These are phyloP conservation scores for Cetonia aurata DNA, from an alignment of 2,888 invertebrate genomes.

Conservation along the genomic window DNA sequence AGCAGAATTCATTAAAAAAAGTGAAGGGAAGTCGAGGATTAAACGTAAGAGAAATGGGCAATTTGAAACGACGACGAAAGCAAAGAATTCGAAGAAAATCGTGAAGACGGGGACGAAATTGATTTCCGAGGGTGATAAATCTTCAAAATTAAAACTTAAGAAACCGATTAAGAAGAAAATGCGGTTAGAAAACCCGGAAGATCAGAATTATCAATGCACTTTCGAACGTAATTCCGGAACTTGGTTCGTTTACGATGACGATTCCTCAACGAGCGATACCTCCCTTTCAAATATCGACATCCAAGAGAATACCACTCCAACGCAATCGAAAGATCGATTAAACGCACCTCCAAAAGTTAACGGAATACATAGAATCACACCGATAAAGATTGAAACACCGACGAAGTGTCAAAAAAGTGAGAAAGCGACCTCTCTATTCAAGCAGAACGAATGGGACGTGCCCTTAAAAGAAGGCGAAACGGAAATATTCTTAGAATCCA, in stretches of 20 bases:
- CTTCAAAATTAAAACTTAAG: neutral
- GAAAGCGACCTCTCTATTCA: slow-evolving; percentile 15
- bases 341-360: slow-evolving; percentile 5
- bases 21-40: slow-evolving; percentile 40
- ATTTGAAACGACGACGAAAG: neutral
- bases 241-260: slow-evolving; percentile 58
- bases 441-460: slow-evolving; percentile 64
- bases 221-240: slow-evolving; percentile 62
- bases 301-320: neutral
- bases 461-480: slow-evolving; percentile 66
- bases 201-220: slow-evolving; percentile 54
- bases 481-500: slow-evolving; percentile 60
- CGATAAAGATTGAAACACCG: neutral
- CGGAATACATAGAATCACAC: slow-evolving; percentile 1
- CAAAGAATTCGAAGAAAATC: slow-evolving; percentile 10
- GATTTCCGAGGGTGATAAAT: slow-evolving; percentile 4
- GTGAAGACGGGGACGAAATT: neutral
- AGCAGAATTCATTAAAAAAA: slow-evolving; percentile 45
- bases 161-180: slow-evolving; percentile 22
- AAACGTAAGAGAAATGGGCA: slow-evolving; percentile 1
- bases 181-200: slow-evolving; percentile 35
- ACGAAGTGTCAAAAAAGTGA: neutral
- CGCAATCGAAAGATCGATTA: neutral
- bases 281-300: neutral
- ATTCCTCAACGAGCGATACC: slow-evolving; percentile 9